Evolutionary conservation across 1,140 invertebrate species (phyloP), one percentile per base, ranked within the genome.

Genomic region (Atta colombica): DNA sequence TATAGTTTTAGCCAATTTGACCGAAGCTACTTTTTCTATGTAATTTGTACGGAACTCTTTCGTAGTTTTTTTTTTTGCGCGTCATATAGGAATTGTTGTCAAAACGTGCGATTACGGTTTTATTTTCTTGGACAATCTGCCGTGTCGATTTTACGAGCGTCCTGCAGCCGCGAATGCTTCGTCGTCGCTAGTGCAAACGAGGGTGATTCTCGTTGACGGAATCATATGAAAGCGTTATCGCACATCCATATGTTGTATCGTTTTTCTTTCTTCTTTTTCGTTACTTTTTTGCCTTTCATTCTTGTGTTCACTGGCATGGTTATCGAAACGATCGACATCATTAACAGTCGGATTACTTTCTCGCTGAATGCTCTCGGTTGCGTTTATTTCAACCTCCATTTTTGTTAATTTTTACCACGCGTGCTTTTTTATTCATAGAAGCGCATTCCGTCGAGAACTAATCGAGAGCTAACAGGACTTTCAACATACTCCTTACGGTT

Each of bases 111-210:
- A 61, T 71, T 81, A 71, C 77, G 60, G 53, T 71, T 58, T 66
- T 78, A 85, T 85, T 78, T 66, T 66, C 74, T 78, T 21, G 74
- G 49, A 18, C 68, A 61, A 87, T 88, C 18, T 35, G 49, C 53
- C 71, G n/a, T 49, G 58, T 51, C 66, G 69, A 53, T 88, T 89
- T 89, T 77, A 82, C 85, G 86, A 82, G 45, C 39, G 25, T 45
- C 14, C 25, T 10, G 53, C 14, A 61, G 18, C 21, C 49, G 28
- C 58, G 49, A 78, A 39, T 45, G 35, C 25, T 12, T 60, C 45
- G 65, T 66, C 82, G 71, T 51, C 58, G 69, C 45, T 55, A 31
- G 78, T 61, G 49, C 53, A 28, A 84, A 75, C 60, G 21, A 60
- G 60, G 25, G 71, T 18, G 35, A 85, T 84, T 28, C 81, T 58